Base-by-base conservation (phyloP, 1,140 invertebrate species). In the Aphaenogaster rudis region DNA sequence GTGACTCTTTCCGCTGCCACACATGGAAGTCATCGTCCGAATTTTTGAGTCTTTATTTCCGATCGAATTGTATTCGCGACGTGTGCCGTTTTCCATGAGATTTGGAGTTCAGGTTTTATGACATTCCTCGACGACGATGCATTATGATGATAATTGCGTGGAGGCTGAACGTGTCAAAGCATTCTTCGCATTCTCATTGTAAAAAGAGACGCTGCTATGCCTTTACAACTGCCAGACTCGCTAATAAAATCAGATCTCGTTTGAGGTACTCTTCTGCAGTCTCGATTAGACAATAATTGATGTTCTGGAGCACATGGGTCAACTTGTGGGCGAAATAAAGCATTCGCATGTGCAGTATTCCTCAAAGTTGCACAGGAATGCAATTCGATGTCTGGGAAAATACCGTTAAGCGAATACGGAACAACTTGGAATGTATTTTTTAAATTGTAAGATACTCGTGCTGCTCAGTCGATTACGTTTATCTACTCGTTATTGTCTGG, bases 1-100 rank as follows among this genome's bases (percentile, higher is more conserved):
- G 88, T 95, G 94, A 84, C 93, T 95, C 86, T 95, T 95, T 80
- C 93, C 92, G 88, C 94, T 95, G 82, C 95, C 95, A 89, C 94
- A 95, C 94, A 95, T 94, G 48, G 94, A 95, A 80, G 95, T 93
- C 95, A 95, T 95, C 72, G 90, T 93, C 91, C 78, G 9, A 11
- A 33, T 33, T 81, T 39, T 66, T 4, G 59, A 64, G 5, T 11
- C 36, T 7, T 42, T 52, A 36, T 6, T 64, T 13, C 17, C 11
- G 42, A 28, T 63, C 76, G n/a, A 78, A 13, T 78, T 63, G 21
- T 42, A 45, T 45, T 42, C 57, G 21, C 11, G 21, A 63, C 4
- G 5, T 64, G 48, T 9, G 66, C 17, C 11, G n/a, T 11, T 42
- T 33, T 15, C 15, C 36, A 48, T 3, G 13, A 45, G n/a, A 33